Base-by-base conservation (phyloP, 2,888 invertebrate species). In the Epinotia ramella region DNA sequence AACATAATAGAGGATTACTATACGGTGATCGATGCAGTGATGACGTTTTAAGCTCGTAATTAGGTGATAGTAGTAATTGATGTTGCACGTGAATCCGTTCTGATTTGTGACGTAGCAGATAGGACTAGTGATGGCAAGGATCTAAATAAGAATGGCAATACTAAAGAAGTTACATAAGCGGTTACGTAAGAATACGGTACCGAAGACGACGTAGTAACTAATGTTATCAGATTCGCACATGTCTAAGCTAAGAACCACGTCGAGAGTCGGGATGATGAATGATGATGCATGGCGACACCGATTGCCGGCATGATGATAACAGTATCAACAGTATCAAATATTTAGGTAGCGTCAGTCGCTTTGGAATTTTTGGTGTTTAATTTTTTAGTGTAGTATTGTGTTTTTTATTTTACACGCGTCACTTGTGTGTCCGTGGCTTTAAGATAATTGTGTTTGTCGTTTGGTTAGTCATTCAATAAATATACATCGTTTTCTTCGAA, bases 221-320 rank as follows among this genome's bases (percentile, higher is more conserved):
- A 78, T 80, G 79, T 85, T 84, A 85, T 87, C 86, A 80, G 83
- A 88, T 87, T 92, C 90, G 86, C 83, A 84, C 83, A 84, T 82
- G 81, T 81, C 79, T 78, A 72, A 79, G 80, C 79, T 78, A 71
- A 78, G 80, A 84, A 82, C 81, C 84, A 85, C 87, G 92, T 90
- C 91, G 89, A 91, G 86, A 86, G 84, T 86, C 77, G 71, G 76
- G 84, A 86, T 92, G 93, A 94, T 93, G 90, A 85, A 94, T 89
- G 89, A 91, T 93, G 91, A 91, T 92, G 82, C 86, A 93, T 84
- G 78, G 81, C 79, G 83, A 86, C 84, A 53, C 83, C 77, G 84
- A 40, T 40, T 9, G 84, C 82, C 79, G 76, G 84, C 83, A 86
- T 83, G 80, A 76, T 82, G 88, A 90, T 90, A 91, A 88, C 78